Conservation (phyloP, 2,797 vertebrate species). For the Rhynchonycteris naso region DNA sequence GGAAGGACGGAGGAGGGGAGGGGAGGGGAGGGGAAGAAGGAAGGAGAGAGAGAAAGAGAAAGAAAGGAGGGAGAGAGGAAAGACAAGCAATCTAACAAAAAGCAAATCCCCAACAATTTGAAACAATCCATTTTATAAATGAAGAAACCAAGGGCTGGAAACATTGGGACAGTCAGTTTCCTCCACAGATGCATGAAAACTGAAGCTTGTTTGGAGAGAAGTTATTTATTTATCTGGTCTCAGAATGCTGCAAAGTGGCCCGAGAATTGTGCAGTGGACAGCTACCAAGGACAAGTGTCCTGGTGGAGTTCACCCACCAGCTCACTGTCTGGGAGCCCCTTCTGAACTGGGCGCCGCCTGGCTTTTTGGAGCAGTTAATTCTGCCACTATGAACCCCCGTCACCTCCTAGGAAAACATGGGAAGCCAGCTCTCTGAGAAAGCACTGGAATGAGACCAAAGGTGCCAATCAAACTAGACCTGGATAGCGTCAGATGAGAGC, state of each 20-base stretch:
- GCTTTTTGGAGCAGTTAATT: not conserved
- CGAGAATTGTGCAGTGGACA: too few relatives aligned
- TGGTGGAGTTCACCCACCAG: fast-evolving
- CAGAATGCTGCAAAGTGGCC: not conserved
- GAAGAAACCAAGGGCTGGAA: not conserved
- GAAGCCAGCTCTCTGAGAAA: not conserved
- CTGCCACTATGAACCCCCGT: too few relatives aligned
- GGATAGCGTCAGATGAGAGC: too few relatives aligned
- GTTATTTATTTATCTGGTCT: too few relatives aligned
- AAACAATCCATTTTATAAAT: not conserved
- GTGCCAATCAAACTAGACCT: not conserved
- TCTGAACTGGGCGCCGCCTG: not conserved
- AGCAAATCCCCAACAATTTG: not conserved
- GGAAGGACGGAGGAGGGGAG: too few relatives aligned
- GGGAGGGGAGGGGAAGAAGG: too few relatives aligned
- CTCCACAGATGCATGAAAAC: not conserved
- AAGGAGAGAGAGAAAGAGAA: too few relatives aligned
- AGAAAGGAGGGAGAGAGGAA: too few relatives aligned
- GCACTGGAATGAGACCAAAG: not conserved
- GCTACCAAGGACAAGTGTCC: fast-evolving
- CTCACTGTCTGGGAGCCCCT: not conserved
- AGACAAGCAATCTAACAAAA: not conserved
- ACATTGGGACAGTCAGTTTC: too few relatives aligned
- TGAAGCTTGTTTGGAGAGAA: too few relatives aligned
- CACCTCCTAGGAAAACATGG: not conserved